Base-by-base conservation (phyloP, 2,797 vertebrate species). In the Ciconia nigra region DNA sequence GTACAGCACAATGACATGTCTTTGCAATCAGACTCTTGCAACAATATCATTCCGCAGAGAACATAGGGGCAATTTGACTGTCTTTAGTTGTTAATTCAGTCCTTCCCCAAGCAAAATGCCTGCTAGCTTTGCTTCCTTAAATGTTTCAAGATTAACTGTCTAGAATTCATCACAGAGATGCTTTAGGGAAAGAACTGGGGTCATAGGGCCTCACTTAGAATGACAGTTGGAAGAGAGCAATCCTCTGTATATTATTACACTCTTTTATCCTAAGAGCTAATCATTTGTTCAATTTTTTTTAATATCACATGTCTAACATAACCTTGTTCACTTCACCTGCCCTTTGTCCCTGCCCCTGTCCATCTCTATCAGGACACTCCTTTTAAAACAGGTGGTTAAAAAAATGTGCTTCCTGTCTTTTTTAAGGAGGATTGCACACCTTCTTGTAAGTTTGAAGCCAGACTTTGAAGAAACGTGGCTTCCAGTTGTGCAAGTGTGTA, bases 131-230 rank as follows among this genome's bases (percentile, higher is more conserved):
- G 16, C 57, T 81, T 89, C 89, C 90, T 95, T 93, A 89, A 91
- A 89, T 31, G n/a, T 89, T 95, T 89, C n/a, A 89, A 87, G 82
- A 69, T 86, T 83, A 94, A 80, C 59, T 92, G 66, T 74, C 90
- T 76, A 70, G 79, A 91, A 92, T 79, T 92, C 49, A 83, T 88
- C 55, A 65, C 3, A 2, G 76, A 90, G 82, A 42, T 72, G 90
- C 84, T 94, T 85, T 37, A 17, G 18, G 52, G 61, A 51, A 88
- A 72, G 65, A 85, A 78, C 57, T n/a, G 29, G 54, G 49, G 58
- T 91, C 90, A 78, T 9, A 94, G 69, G 66, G 62, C 93, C 96
- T 93, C 55, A 22, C 29, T 91, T 16, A 84, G 84, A 93, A 74
- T 79, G 55, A 70, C 72, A 87, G 33, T 42, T 92, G 65, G 71